Conservation (phyloP, 37 sponge, comb jelly and placozoan genomes). For the Halichondria panicea region DNA sequence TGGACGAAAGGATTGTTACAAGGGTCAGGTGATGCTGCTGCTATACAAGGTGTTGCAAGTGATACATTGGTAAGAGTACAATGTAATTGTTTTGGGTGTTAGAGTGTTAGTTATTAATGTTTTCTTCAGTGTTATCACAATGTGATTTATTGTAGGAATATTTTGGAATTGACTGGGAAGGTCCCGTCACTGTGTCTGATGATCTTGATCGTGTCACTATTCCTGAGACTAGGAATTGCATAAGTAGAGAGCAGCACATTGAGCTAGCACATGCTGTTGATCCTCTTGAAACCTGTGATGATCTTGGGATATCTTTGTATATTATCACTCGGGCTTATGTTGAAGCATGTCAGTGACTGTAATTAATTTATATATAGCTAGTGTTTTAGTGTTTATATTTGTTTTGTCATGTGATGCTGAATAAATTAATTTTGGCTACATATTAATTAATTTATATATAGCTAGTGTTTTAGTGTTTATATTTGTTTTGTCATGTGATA, state of each 20-base stretch:
- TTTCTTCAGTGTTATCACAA: not conserved
- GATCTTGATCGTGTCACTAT: not conserved
- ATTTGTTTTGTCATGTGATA: not conserved
- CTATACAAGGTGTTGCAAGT: not conserved
- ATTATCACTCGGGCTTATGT: not conserved
- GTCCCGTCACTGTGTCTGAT: not conserved
- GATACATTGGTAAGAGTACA: not conserved
- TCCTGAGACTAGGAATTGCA: not conserved
- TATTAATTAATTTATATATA: not conserved
- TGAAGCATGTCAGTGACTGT: not conserved
- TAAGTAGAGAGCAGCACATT: not conserved
- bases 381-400: not conserved
- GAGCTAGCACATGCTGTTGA: not conserved
- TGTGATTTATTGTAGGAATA: not conserved
- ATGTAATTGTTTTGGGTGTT: no score
- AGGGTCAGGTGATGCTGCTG: not conserved
- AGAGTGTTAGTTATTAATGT: no score
- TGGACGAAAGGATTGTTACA: not conserved
- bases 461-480: not conserved
- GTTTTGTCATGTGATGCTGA: not conserved
- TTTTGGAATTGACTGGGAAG: constrained; percentile 9
- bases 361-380: not conserved
- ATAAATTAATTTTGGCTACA: not conserved
- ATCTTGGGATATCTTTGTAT: not conserved
- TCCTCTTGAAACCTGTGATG: not conserved